These are phyloP conservation scores for Lethrus apterus DNA, from an alignment of 1,140 invertebrate genomes.

Conservation along the genomic window DNA sequence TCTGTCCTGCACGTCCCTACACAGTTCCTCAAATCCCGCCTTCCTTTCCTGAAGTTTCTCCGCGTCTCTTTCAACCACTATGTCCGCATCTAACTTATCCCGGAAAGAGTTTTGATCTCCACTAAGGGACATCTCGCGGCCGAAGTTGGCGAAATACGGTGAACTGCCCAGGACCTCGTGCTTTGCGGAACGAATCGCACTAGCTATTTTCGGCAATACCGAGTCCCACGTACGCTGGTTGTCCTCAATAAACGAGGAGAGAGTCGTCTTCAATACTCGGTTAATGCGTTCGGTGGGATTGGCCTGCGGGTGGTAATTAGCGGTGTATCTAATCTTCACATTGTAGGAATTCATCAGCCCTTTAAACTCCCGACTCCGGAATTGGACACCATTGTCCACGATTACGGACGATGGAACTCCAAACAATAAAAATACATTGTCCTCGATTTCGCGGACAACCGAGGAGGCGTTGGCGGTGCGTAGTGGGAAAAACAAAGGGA, in stretches of 20 bases:
- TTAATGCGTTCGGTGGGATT: conserved; percentile 26
- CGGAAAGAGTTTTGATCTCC: conserved; percentile 4
- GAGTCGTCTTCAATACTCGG: conserved; percentile 25
- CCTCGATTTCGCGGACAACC: neutral
- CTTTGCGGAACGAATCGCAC: conserved; percentile 18
- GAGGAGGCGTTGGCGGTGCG: neutral
- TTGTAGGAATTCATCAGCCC: conserved; percentile 15
- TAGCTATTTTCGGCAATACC: conserved; percentile 16
- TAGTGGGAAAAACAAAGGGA: neutral
- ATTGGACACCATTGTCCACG: neutral
- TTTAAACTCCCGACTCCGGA: conserved; percentile 10
- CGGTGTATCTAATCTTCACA: conserved; percentile 17
- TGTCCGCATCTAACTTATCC: neutral
- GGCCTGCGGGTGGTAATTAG: conserved; percentile 24
- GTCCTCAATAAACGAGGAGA: conserved; percentile 18
- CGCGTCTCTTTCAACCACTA: conserved; percentile 1
- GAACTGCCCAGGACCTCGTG: conserved; percentile 16
- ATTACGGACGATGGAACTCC: neutral
- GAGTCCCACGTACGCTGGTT: conserved; percentile 22
- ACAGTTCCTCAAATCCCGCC: conserved; percentile 3
- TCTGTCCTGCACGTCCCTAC: conserved; percentile 7
- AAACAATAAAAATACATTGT: conserved; percentile 1
- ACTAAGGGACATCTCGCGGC: neutral
- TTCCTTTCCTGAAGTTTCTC: conserved; percentile 7
- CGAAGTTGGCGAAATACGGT: conserved; percentile 7